Evolutionary conservation across 2,888 invertebrate genomes (phyloP), one percentile per base, ranked within the genome.

Genomic region (Machimus atricapillus): DNA sequence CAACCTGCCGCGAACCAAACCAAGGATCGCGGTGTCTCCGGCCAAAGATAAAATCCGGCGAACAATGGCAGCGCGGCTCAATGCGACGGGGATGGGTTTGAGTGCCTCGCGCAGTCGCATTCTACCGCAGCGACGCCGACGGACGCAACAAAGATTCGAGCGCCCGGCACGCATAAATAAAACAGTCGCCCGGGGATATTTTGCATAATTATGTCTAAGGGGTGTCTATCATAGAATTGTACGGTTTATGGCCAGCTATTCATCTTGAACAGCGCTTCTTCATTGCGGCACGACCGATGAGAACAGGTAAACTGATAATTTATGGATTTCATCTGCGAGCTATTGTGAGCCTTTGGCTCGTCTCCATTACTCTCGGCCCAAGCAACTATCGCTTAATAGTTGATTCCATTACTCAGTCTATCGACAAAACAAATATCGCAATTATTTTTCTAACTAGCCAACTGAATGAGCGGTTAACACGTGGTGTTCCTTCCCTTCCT

Each of bases 151-250:
- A 19, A 73, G 40, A 43, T 66, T 40, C 81, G 27, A 83, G 14
- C 37, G 31, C 27, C 81, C 37, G 66, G 23, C 37, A 56, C 66
- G 19, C 58, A 87, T 43, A 73, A 87, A 76, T 86, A 46, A 87
- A 86, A 82, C 66, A 77, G 73, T 85, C 78, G 77, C 83, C 46
- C 66, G 76, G 46, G 83, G 77, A 46, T 87, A 86, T 85, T 58
- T 78, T 86, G 86, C 86, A 87, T 87, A 87, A 87, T 87, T 87
- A 87, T 86, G 82, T 76, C 66, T 46, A 58, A 52, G 78, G 78
- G 78, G 78, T 73, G 87, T 81, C 66, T 86, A 87, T 86, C 83
- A 86, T 86, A 83, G 66, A 83, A 83, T 23, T 73, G 52, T 14
- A 23, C 40, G 73, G 58, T 73, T 73, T 37, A 73, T 43, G 66